Conservation (phyloP, 2,113 vertebrate species). For the Sarotherodon lohbergeri region DNA sequence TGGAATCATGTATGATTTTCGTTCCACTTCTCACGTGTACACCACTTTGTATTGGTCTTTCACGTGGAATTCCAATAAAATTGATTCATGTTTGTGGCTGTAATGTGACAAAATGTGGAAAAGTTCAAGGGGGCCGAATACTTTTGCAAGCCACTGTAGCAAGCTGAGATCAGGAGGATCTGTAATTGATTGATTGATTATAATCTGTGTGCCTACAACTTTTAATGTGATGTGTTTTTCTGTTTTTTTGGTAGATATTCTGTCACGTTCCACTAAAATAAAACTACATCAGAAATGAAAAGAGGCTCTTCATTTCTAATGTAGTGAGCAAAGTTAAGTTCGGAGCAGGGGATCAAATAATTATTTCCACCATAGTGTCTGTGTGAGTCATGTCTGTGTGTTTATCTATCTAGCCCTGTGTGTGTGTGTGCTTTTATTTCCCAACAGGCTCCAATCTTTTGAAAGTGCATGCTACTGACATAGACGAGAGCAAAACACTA, state of each 20-base stretch:
- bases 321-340: background rate
- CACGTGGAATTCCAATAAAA: no score
- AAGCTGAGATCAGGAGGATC: background rate
- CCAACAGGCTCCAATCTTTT: conserved; percentile 29
- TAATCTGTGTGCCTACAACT: background rate
- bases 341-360: background rate
- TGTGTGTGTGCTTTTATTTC: background rate
- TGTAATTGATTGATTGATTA: background rate
- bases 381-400: background rate
- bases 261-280: background rate
- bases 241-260: background rate
- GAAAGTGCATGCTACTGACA: conserved; percentile 32
- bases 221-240: background rate
- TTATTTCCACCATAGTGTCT: background rate
- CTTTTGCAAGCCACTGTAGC: background rate
- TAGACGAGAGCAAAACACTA: conserved; percentile 9
- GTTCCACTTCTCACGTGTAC: no score
- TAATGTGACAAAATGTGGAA: no score
- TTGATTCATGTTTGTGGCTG: no score
- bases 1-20: no score
- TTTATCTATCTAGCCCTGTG: background rate
- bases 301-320: background rate
- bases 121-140: no score
- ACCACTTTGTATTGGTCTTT: no score
- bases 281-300: background rate